Percentiles rank a stretch among this genome's conserved stretches.
These are phyloP conservation scores for Petroica traversi DNA, from an alignment of 2,113 vertebrate species.

Conservation along the genomic window DNA sequence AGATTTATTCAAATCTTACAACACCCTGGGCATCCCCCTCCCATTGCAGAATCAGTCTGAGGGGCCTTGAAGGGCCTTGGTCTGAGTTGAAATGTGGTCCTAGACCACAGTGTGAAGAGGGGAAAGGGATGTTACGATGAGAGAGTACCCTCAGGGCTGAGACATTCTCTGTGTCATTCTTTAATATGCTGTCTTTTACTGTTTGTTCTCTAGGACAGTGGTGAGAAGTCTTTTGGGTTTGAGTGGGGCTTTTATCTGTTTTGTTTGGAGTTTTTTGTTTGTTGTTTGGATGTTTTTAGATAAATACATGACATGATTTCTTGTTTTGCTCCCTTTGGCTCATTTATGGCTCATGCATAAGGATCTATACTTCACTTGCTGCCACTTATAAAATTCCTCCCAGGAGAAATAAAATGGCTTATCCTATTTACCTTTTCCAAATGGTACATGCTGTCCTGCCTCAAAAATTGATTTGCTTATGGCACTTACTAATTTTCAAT, in stretches of 20 bases:
- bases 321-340: not conserved
- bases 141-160: accelerated
- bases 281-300: not conserved
- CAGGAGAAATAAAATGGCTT: not conserved
- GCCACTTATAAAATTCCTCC: not conserved
- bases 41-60: accelerated
- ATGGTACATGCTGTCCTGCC: not conserved
- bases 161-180: not conserved
- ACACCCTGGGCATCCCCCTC: accelerated
- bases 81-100: not conserved
- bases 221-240: not conserved
- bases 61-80: not conserved
- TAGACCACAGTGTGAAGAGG: not conserved
- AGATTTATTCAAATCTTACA: not conserved
- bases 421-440: not conserved
- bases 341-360: not conserved
- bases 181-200: not conserved
- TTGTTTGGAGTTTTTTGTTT: not conserved
- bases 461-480: constrained; percentile 59
- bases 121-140: not conserved
- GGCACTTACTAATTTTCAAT: constrained; percentile 53
- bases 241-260: accelerated
- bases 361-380: not conserved
- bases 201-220: not conserved
- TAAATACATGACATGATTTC: not conserved